phyloP scores from a whole-genome alignment of 1,140 invertebrate genomes.

The Steinernema khuongi region DNA sequence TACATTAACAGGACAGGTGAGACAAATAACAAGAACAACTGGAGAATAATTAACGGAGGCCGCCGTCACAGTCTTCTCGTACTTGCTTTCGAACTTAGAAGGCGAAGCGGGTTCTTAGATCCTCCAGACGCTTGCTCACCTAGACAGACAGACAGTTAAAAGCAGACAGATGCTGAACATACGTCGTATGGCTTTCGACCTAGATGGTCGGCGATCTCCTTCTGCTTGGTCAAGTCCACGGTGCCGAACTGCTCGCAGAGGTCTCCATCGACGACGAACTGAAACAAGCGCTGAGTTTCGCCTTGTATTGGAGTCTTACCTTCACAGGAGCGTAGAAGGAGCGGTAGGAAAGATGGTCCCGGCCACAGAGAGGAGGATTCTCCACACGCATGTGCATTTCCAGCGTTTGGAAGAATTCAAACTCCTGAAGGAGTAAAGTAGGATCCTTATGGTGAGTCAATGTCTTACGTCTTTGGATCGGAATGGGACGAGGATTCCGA shows the following conservation, averaged over 20 bases:
- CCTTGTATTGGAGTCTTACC: constrained; percentile 62
- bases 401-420: constrained; percentile 97
- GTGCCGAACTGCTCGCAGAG: constrained; percentile 98
- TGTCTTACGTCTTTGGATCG: constrained; percentile 77
- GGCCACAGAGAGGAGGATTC: constrained; percentile 86
- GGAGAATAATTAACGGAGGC: too few species aligned
- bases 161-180: not conserved
- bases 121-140: constrained; percentile 83
- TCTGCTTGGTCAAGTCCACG: constrained; percentile 85
- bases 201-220: constrained; percentile 84
- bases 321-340: constrained; percentile 97
- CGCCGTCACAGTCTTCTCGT: too few species aligned
- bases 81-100: constrained; percentile 68
- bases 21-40: too few species aligned
- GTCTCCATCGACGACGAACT: constrained; percentile 97
- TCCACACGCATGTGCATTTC: constrained; percentile 99
- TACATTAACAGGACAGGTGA: too few species aligned
- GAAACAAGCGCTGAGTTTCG: constrained; percentile 56
- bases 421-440: constrained; percentile 67
- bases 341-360: constrained; percentile 92
- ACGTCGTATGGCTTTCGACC: constrained; percentile 58
- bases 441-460: not conserved
- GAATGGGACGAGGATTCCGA: constrained; percentile 93
- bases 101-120: constrained; percentile 84
- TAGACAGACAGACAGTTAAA: constrained; percentile 41